Evolutionary conservation across 2,113 vertebrate genomes (phyloP), one percentile per base, ranked within the genome.

Genomic region (Anarhynchus alexandrinus): DNA sequence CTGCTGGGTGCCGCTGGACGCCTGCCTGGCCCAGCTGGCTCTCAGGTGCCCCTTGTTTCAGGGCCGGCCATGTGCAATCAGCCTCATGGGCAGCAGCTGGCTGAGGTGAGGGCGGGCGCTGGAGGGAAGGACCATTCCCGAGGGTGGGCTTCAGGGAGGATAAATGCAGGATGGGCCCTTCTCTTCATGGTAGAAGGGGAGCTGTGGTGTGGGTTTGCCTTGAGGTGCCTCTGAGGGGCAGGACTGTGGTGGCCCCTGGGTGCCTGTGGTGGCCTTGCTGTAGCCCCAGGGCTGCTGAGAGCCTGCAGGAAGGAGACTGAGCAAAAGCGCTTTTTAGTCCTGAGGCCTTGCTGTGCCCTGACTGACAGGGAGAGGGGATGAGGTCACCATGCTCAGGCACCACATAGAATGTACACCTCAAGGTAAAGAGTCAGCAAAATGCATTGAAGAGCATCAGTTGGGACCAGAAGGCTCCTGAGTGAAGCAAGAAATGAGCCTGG

Each of bases 161-260:
- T 23, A n/a, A 47, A 6, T 23, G 25, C 9, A 22, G 47, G 55
- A 16, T 6, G 3, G 40, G 42, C 3, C 6, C 4, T 4, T 0
- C 1, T 1, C 0, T 2, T 38, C 1, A 2, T 40, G 3, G 2
- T 0, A 17, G 7, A 23, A n/a, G 23, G 9, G 9, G 5, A 4
- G 20, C 7, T 49, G 17, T 15, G 10, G 1, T 5, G 23, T 3
- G 26, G 5, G 2, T 45, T 76, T 94, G 6, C 5, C 1, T 67
- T 6, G 47, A 30, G 47, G 20, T 0, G 0, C 1, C 1, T 40
- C 2, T 11, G 40, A 5, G 14, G 21, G 7, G 21, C 6, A 42
- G 26, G 8, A 1, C 1, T 59, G n/a, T 10, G 64, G n/a, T 1
- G 6, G 55, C 2, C 1, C 6, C 3, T 0, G 2, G 2, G 26